phyloP scores from a whole-genome alignment of 2,888 invertebrate genomes.

The Scaptomyza reducta region DNA sequence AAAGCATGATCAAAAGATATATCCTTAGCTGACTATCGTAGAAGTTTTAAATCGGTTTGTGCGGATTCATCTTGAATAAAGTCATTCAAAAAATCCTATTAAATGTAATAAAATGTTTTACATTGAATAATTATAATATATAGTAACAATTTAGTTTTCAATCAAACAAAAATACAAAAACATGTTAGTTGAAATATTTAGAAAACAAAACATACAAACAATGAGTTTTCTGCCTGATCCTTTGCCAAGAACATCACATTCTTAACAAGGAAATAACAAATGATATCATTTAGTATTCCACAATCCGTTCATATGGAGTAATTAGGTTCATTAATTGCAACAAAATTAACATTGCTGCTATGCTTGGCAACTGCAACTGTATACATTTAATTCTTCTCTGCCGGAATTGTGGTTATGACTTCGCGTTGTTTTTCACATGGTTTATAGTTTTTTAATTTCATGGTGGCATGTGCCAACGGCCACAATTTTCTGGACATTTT shows the following conservation, averaged over 20 bases:
- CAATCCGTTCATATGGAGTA: no score
- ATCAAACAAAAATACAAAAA: no score
- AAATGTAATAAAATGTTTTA: no score
- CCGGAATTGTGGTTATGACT: constrained; percentile 13
- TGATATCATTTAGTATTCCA: neutral
- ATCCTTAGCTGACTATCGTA: no score
- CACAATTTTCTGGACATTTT: constrained; percentile 13
- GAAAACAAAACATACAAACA: neutral
- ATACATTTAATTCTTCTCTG: constrained; percentile 9
- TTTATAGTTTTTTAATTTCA: constrained; percentile 34
- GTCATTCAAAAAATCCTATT: no score
- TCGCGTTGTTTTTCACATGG: constrained; percentile 28
- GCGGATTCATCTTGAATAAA: no score
- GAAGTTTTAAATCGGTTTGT: no score
- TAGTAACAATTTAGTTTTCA: no score
- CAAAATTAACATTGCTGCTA: neutral
- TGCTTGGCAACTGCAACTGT: neutral
- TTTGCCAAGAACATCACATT: neutral
- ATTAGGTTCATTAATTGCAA: constrained; percentile 16
- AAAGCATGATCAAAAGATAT: neutral
- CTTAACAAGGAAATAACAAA: neutral
- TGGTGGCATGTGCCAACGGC: constrained; percentile 15
- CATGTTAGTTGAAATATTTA: no score
- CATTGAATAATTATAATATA: no score
- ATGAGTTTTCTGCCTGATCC: neutral